These are phyloP conservation scores for Enteromius fasciolatus DNA, from an alignment of 2,797 vertebrate genomes.

Conservation along the genomic window DNA sequence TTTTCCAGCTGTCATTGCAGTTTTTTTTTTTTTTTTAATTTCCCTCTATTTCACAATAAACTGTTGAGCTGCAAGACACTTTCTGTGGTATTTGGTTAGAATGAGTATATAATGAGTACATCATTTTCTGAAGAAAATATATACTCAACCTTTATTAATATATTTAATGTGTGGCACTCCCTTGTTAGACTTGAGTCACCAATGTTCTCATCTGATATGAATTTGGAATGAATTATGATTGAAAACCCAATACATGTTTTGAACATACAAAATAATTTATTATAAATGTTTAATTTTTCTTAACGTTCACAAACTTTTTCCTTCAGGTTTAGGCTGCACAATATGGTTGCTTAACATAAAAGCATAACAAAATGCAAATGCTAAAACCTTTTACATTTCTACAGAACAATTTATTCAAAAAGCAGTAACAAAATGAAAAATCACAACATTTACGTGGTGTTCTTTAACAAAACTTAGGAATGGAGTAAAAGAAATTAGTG, in stretches of 20 bases:
- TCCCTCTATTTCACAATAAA: constrained; percentile 54
- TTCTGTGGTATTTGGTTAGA: background rate
- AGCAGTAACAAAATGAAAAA: background rate
- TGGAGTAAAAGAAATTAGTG: background rate
- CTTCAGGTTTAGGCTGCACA: background rate
- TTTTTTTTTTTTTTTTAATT: constrained; percentile 26
- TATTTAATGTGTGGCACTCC: background rate
- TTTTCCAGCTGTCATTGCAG: constrained; percentile 44
- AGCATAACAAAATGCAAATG: background rate
- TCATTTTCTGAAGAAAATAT: background rate
- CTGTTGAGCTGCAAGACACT: constrained; percentile 16
- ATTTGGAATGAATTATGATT: background rate
- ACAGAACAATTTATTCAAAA: constrained; percentile 40
- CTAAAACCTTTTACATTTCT: background rate
- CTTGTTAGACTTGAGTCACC: background rate
- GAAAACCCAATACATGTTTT: background rate
- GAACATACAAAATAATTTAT: constrained; percentile 3
- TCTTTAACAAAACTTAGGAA: background rate
- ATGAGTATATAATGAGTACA: background rate
- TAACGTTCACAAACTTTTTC: background rate
- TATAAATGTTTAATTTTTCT: background rate
- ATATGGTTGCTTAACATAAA: background rate
- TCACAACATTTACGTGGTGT: background rate
- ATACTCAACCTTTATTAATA: background rate
- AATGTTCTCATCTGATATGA: background rate